phyloP scores from a whole-genome alignment of 2,888 invertebrate genomes.

The Andrena hattorfiana region DNA sequence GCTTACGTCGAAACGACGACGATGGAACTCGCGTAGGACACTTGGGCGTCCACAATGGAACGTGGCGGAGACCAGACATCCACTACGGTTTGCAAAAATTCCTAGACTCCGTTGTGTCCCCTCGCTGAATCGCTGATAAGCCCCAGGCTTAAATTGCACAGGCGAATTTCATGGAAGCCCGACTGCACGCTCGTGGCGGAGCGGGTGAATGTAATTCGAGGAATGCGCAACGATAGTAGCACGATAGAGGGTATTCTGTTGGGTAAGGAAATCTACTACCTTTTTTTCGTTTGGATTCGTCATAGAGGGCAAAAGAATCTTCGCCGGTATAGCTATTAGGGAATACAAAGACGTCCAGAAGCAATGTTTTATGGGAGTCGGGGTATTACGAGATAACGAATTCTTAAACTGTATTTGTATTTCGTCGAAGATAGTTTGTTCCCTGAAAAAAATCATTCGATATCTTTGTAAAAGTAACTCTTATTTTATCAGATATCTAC shows the following conservation, averaged over 20 bases:
- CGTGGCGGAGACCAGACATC: constrained; percentile 28
- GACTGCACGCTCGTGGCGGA: background rate
- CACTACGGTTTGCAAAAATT: constrained; percentile 32
- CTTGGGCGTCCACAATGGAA: constrained; percentile 23
- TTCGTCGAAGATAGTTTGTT: too few species aligned
- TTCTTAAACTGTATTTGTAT: too few species aligned
- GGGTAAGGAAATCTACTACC: background rate
- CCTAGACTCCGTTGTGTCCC: background rate
- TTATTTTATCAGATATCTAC: too few species aligned
- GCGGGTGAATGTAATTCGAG: background rate
- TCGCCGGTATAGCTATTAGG: background rate
- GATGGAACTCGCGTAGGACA: constrained; percentile 17
- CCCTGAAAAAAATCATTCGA: too few species aligned
- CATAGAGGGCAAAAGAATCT: background rate
- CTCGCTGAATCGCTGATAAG: constrained; percentile 38
- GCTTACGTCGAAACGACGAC: constrained; percentile 32
- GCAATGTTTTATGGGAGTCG: too few species aligned
- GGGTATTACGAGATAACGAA: too few species aligned
- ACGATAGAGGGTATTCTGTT: background rate
- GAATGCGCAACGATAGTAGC: background rate
- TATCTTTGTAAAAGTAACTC: too few species aligned
- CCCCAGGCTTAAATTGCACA: background rate
- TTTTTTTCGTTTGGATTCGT: background rate
- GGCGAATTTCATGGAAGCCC: background rate
- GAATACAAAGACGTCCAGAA: too few species aligned